A percentile compares a stretch with the other conserved stretches of the same genome.
phyloP scores from a whole-genome alignment of 2,797 vertebrate genomes.

The Rousettus madagascariensis region DNA sequence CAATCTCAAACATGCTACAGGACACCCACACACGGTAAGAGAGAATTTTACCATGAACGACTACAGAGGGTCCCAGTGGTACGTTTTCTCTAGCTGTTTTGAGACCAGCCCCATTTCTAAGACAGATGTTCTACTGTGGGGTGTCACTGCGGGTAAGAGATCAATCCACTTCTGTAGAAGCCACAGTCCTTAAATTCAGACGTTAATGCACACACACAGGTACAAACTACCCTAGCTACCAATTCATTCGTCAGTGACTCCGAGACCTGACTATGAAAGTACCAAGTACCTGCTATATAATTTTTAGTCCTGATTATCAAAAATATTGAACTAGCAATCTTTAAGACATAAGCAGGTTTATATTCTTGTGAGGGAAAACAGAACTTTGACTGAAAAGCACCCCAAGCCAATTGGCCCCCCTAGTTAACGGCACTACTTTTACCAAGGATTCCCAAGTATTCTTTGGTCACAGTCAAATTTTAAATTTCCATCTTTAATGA shows the following conservation, averaged over 20 bases:
- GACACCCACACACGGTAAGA: background rate
- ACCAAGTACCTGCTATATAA: background rate
- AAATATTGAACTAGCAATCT: background rate
- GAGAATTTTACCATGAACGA: background rate
- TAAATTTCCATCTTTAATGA: background rate
- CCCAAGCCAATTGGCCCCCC: background rate
- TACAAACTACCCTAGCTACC: background rate
- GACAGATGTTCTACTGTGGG: background rate
- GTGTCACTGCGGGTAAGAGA: background rate
- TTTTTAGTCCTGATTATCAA: background rate
- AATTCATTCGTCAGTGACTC: background rate
- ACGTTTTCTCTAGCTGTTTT: background rate
- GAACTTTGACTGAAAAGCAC: background rate
- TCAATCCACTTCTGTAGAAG: background rate
- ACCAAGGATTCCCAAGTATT: background rate
- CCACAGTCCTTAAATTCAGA: background rate
- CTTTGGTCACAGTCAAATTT: background rate
- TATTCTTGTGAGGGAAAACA: background rate
- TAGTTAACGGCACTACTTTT: background rate
- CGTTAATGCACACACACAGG: background rate
- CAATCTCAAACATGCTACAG: background rate
- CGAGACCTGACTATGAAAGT: background rate
- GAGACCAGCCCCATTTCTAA: background rate
- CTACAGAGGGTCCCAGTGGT: background rate
- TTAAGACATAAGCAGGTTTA: background rate